Conservation (phyloP, 2,797 vertebrate genomes). For the Phylloscopus collybita region DNA sequence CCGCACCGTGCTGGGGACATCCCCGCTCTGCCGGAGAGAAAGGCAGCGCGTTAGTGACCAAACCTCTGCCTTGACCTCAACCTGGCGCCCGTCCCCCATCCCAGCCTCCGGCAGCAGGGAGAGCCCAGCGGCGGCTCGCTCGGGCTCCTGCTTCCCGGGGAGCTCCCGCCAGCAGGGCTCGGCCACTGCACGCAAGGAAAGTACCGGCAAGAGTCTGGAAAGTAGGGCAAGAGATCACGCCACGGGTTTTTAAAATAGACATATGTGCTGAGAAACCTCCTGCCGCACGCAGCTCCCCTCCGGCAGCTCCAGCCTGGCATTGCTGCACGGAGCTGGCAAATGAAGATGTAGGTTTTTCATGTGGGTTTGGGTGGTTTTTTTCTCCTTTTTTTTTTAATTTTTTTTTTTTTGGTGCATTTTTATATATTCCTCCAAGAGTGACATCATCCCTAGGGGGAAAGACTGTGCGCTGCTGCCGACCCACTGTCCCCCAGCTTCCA, state of each 20-base stretch:
- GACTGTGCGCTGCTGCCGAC: neutral
- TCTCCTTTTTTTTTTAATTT: accelerated
- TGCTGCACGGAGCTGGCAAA: neutral
- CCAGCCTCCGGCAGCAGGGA: neutral
- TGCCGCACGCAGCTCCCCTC: constrained; percentile 17
- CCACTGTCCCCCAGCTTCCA: neutral
- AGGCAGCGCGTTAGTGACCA: neutral
- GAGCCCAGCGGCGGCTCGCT: neutral
- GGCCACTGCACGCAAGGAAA: neutral
- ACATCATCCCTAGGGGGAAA: neutral
- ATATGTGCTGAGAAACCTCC: constrained; percentile 44
- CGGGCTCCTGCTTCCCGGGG: neutral
- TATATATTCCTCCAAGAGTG: neutral
- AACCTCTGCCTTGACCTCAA: neutral
- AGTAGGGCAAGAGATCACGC: constrained; percentile 60
- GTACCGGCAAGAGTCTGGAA: constrained; percentile 33
- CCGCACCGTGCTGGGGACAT: neutral
- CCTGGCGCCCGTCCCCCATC: neutral
- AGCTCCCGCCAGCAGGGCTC: neutral
- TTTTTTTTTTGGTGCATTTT: neutral
- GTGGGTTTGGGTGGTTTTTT: neutral
- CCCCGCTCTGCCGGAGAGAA: neutral
- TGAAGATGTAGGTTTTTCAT: constrained; percentile 22
- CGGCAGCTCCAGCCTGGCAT: constrained; percentile 21
- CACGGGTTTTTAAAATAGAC: constrained; percentile 55